Base-by-base conservation (phyloP, 2,888 invertebrate species). In the Tetranychus piercei region DNA sequence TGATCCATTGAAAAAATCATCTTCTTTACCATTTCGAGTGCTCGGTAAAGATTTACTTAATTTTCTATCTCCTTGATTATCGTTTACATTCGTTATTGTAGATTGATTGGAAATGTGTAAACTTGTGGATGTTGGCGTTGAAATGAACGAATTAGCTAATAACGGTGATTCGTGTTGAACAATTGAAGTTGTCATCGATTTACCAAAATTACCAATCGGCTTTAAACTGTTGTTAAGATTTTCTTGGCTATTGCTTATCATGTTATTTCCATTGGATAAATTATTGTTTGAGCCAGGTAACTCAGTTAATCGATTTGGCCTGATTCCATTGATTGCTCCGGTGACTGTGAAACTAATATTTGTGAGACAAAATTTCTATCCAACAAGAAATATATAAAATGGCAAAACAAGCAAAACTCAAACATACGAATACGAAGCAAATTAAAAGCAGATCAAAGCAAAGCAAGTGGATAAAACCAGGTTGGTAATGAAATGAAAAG, bases 41-140 rank as follows among this genome's bases (percentile, higher is more conserved):
- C 34, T 66, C 15, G 73, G 73, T 15, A 73, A 8, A 18, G 73
- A 73, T 66, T 73, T 65, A n/a, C 73, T 73, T 20, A 69, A 69
- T 34, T 69, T 15, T 69, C 23, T n/a, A 69, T 20, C 22, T 5
- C 11, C 20, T 22, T 18, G 69, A 20, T 69, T 69, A 69, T 20
- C 22, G 11, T 69, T 69, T 20, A 23, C 69, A 55, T 55, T 55
- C 15, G 55, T 55, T 15, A 9, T 7, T 15, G 23, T 23, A 0
- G 23, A 23, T 23, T 23, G 23, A 23, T 23, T 9, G 9, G 45
- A 45, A 45, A 45, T 45, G 45, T 45, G n/a, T n/a, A n/a, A 8
- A 45, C 45, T 45, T 8, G 55, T 55, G 6, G 15, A 15, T 55
- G 55, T 55, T 55, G 55, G 15, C 15, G 15, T 55, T 15, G 55